Evolutionary conservation across 2,888 invertebrate genomes (phyloP), one percentile per base, ranked within the genome.

Genomic region (Apamea crenata): DNA sequence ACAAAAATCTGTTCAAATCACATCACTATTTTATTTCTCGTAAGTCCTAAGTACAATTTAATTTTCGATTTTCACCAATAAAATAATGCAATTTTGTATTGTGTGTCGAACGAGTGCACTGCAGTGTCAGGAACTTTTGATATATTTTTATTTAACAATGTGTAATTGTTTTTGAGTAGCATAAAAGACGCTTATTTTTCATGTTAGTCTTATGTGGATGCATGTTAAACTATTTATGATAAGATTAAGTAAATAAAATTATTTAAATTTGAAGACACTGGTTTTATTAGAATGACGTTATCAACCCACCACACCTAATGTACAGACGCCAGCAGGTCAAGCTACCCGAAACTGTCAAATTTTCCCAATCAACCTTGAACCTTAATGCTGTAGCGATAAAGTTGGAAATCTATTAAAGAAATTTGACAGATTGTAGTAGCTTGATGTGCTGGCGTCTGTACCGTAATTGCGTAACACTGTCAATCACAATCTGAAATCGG

Each of bases 171-270:
- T 82, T 80, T 77, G 93, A 93, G 93, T 95, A 95, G 95, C 91
- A 92, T 91, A 91, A 92, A 86, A 87, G 90, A 95, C 94, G 96
- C 96, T 96, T 95, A 94, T 93, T 94, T 94, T 93, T 91, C 93
- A 91, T 95, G 94, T 94, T 95, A 95, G 94, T 90, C 82, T 90
- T 93, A 94, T 91, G 93, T 94, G 95, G 91, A 94, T 95, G 96
- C 96, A 96, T 96, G 96, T 96, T 96, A 94, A 90, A 93, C 90
- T 93, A 95, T 94, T 93, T 94, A 94, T 93, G 89, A 91, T 95
- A 94, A 94, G 89, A 80, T 89, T 95, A 96, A 95, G 94, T 90
- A 93, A 96, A 95, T 96, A 96, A 96, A 96, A 95, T 93, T 94
- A 96, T 95, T 95, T 95, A 94, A 96, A 95, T 89, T 89, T 89